Evolutionary conservation across 2,888 invertebrate genomes (phyloP).

Genomic region (Caenorhabditis macrosperma): DNA sequence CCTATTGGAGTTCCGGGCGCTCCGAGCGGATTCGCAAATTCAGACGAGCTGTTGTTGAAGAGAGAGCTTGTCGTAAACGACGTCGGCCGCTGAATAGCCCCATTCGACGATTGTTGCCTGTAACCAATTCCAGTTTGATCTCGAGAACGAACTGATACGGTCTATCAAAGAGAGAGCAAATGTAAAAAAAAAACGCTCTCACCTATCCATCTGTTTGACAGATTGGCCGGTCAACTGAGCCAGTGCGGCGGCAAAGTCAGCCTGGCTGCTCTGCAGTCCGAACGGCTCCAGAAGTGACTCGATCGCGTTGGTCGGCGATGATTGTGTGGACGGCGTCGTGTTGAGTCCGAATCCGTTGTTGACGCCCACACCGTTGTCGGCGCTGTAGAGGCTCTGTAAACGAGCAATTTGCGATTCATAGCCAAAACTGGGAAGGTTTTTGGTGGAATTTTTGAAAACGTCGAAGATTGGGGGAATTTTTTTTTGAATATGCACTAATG

Average conservation of each 20-base stretch:
- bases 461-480: too few species aligned
- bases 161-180: slow-evolving; percentile 5
- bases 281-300: slow-evolving; percentile 51
- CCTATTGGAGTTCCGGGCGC: slow-evolving; percentile 55
- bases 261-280: slow-evolving; percentile 28
- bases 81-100: slow-evolving; percentile 35
- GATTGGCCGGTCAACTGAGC: slow-evolving; percentile 51
- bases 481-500: too few species aligned
- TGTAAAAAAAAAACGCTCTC: slow-evolving; percentile 4
- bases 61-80: slow-evolving; percentile 42
- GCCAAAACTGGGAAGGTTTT: neutral
- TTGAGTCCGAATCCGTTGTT: slow-evolving; percentile 34
- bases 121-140: too few species aligned
- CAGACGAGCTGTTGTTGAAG: slow-evolving; percentile 11
- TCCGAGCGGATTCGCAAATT: slow-evolving; percentile 51
- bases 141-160: too few species aligned
- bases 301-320: slow-evolving; percentile 47
- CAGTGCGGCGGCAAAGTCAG: slow-evolving; percentile 44
- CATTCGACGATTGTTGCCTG: slow-evolving; percentile 33
- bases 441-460: too few species aligned
- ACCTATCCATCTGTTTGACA: slow-evolving; percentile 48
- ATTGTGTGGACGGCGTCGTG: slow-evolving; percentile 20
- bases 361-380: slow-evolving; percentile 41
- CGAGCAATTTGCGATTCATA: neutral
- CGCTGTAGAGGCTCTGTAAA: slow-evolving; percentile 57